Evolutionary conservation across 2,113 vertebrate species (phyloP).

Genomic region (Aleadryas rufinucha): DNA sequence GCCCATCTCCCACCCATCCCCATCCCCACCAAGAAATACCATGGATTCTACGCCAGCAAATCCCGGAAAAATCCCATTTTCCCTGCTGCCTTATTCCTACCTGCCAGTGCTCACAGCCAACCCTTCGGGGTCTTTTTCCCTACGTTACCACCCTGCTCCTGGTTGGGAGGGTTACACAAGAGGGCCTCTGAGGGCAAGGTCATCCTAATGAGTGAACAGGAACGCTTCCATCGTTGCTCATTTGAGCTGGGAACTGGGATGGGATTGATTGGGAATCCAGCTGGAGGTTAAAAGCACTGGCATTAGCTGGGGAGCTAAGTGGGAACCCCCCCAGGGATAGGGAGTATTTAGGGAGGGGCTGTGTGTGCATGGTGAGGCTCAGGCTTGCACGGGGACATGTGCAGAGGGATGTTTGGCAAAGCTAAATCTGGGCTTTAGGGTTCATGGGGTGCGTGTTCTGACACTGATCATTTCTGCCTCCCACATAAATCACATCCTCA

Average conservation of each 20-base stretch:
- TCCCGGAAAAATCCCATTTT: not conserved
- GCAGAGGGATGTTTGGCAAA: not conserved
- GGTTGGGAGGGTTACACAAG: constrained; percentile 6
- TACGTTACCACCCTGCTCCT: fast-evolving
- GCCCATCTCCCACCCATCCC: not conserved
- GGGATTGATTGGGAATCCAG: constrained; percentile 10
- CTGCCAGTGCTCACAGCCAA: fast-evolving
- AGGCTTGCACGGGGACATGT: fast-evolving
- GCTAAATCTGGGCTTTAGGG: not conserved
- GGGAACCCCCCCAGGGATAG: not conserved
- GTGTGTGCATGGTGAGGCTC: not conserved
- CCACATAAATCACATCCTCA: not conserved
- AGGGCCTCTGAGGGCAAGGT: constrained; percentile 55
- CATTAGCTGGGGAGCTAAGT: not conserved
- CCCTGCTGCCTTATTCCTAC: not conserved
- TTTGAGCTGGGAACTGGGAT: not conserved
- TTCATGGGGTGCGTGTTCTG: fast-evolving
- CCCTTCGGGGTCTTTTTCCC: not conserved
- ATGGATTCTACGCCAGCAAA: not conserved
- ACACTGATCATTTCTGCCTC: not conserved
- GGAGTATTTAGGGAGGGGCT: not conserved
- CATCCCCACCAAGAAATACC: not conserved
- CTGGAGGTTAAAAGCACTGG: constrained; percentile 45
- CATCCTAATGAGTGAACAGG: not conserved
- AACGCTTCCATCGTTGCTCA: fast-evolving